A percentile compares a stretch with the other conserved stretches of the same genome.
Evolutionary conservation across 2,888 invertebrate species (phyloP).

Genomic region (Patella pellucida): DNA sequence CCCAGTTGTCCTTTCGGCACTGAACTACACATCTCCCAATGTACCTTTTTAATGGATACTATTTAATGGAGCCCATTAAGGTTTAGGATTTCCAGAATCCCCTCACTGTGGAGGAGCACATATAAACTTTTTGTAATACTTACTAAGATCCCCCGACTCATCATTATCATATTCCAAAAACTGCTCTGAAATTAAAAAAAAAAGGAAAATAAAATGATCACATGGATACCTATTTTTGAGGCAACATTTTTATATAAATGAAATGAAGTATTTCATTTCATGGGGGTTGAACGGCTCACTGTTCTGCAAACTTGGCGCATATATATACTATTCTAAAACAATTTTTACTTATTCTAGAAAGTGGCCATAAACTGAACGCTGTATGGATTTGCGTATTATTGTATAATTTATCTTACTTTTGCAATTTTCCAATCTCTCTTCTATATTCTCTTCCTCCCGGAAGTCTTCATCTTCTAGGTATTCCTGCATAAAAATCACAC

Average conservation of each 20-base stretch:
- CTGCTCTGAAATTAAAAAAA: conserved; percentile 56
- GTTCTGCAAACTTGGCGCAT: no score
- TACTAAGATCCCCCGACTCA: conserved; percentile 63
- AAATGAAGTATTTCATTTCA: no score
- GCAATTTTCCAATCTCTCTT: conserved; percentile 41
- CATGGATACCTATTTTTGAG: no score
- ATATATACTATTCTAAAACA: no score
- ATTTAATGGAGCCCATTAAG: no score
- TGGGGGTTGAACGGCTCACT: no score
- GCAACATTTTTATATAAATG: no score
- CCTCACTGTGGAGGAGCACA: no score
- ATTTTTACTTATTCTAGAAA: neutral
- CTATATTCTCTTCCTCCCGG: conserved; percentile 49
- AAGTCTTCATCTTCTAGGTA: conserved; percentile 46
- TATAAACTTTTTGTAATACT: conserved; percentile 25
- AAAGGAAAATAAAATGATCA: neutral
- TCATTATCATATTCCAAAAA: conserved; percentile 66
- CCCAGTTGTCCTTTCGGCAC: no score
- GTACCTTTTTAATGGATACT: no score
- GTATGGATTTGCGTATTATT: neutral
- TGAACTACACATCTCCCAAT: no score
- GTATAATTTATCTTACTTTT: conserved; percentile 43
- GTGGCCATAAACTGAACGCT: neutral
- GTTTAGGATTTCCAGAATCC: no score
- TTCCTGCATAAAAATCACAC: conserved; percentile 31